These are phyloP conservation scores for Echiichthys vipera DNA, from an alignment of 2,797 vertebrate species.

Conservation along the genomic window DNA sequence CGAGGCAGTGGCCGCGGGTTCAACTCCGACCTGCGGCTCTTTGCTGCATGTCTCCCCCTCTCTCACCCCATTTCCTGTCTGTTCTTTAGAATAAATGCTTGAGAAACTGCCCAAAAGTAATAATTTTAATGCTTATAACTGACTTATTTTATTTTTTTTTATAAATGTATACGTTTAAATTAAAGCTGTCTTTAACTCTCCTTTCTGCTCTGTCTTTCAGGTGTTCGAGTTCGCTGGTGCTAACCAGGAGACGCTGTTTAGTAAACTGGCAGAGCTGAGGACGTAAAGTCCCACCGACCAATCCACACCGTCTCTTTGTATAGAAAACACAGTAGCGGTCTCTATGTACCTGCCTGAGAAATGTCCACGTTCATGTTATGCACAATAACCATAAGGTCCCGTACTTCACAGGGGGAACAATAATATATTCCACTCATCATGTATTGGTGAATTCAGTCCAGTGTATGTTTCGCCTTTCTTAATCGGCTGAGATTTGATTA, in stretches of 20 bases:
- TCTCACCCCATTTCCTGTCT: no score
- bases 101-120: no score
- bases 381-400: constrained; percentile 1
- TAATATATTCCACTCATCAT: constrained; percentile 24
- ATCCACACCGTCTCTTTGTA: not conserved
- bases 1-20: no score
- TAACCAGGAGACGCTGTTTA: constrained; percentile 78
- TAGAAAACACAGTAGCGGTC: not conserved
- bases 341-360: not conserved
- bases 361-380: constrained; percentile 3
- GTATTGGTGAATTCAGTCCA: not conserved
- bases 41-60: no score
- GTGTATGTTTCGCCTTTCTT: constrained; percentile 8
- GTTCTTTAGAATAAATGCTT: no score
- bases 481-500: not conserved
- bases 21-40: no score
- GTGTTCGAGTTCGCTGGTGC: constrained; percentile 86
- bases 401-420: not conserved
- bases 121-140: no score
- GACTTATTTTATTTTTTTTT: no score
- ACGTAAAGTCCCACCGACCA: constrained; percentile 4
- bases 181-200: not conserved
- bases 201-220: constrained; percentile 74
- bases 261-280: constrained; percentile 67
- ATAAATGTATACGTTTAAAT: no score